Percentiles rank a stretch among this genome's conserved stretches.
phyloP scores from a whole-genome alignment of 2,113 vertebrate genomes.

The Drymodes brunneopygia region DNA sequence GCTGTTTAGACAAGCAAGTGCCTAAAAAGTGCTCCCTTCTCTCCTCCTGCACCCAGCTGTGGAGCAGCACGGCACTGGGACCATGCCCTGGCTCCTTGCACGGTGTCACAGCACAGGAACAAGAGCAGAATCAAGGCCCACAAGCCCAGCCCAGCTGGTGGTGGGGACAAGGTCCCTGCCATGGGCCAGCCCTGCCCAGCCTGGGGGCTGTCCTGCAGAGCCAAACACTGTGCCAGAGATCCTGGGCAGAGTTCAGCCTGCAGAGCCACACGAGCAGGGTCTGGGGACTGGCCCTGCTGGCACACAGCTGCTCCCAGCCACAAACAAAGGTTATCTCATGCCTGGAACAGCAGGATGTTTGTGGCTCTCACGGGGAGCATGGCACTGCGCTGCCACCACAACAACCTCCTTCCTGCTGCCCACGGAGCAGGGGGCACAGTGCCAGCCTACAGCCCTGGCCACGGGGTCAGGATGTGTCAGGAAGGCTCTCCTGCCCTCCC shows the following conservation, averaged over 20 bases:
- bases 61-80: not conserved
- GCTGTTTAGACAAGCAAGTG: not conserved
- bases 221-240: not conserved
- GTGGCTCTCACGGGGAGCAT: not conserved
- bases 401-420: not conserved
- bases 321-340: conserved; percentile 46
- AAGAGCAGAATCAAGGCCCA: not conserved
- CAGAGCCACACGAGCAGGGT: not conserved
- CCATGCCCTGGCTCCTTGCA: not conserved
- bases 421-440: not conserved
- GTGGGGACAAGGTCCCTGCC: not conserved
- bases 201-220: accelerated
- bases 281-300: not conserved
- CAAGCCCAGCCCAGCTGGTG: not conserved
- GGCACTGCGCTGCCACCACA: not conserved
- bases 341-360: conserved; percentile 18
- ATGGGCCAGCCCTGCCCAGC: not conserved
- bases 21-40: not conserved
- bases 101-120: accelerated
- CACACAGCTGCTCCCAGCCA: conserved; percentile 6
- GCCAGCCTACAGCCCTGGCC: not conserved
- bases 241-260: not conserved
- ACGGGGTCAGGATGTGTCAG: not conserved
- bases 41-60: not conserved
- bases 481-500: not conserved